Conservation (phyloP, 2,797 vertebrate genomes). For the Cryptoblepharus egeriae region DNA sequence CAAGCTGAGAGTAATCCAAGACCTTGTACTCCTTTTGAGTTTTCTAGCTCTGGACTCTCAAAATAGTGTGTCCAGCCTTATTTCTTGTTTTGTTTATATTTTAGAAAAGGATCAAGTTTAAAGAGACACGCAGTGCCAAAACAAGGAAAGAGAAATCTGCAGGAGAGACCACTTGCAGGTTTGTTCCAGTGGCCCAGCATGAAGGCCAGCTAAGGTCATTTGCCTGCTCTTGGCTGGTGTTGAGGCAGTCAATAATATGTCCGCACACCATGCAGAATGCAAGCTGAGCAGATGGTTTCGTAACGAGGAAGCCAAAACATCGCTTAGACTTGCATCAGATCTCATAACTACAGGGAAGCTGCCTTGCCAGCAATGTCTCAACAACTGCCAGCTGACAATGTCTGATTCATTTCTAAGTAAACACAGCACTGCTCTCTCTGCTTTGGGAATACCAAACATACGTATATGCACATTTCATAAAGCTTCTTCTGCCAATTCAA, state of each 20-base stretch:
- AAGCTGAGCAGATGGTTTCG: not conserved
- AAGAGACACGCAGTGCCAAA: not conserved
- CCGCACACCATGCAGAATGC: conserved; percentile 35
- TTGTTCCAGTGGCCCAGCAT: conserved; percentile 17
- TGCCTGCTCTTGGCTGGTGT: conserved; percentile 12
- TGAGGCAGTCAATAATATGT: conserved; percentile 17
- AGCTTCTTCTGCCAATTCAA: not conserved
- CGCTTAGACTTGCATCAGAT: conserved; percentile 25
- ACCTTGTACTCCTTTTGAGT: too few species aligned
- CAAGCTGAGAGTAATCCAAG: too few species aligned
- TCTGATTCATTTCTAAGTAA: not conserved
- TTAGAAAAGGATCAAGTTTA: not conserved
- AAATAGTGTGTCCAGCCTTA: not conserved
- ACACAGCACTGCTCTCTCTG: not conserved
- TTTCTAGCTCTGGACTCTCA: not conserved
- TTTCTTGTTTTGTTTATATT: not conserved
- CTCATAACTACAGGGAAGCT: conserved; percentile 40
- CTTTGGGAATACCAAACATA: not conserved
- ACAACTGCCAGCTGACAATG: conserved; percentile 39
- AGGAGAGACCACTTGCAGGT: conserved; percentile 21
- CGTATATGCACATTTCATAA: not conserved
- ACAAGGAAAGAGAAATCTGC: conserved; percentile 14
- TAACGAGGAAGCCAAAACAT: conserved; percentile 33
- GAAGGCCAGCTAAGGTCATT: conserved; percentile 5
- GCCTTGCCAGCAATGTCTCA: conserved; percentile 42